Conservation (phyloP, 2,113 vertebrate species). For the Dasypus novemcinctus region DNA sequence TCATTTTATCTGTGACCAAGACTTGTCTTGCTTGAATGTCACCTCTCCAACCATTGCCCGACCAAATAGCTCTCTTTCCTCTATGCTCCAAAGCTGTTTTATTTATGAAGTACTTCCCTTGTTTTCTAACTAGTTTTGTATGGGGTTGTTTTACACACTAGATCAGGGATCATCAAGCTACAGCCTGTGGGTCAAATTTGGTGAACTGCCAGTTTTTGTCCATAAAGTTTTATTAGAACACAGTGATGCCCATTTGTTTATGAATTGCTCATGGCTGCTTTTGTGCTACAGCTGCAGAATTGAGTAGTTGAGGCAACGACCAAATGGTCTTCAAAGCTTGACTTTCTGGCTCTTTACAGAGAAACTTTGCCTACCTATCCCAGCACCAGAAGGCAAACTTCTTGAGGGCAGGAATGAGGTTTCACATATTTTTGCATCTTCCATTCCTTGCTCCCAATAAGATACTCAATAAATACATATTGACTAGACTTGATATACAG, state of each 20-base stretch:
- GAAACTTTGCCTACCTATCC: not conserved
- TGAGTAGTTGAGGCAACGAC: not conserved
- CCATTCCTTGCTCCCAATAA: not conserved
- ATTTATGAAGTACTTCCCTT: not conserved
- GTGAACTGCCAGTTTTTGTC: not conserved
- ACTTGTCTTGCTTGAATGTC: not conserved
- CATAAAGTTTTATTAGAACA: constrained; percentile 43
- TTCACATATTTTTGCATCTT: not conserved
- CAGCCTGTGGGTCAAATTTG: not conserved
- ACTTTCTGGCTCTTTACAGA: not conserved
- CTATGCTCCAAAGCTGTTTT: not conserved
- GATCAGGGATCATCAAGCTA: not conserved
- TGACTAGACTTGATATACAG: not conserved
- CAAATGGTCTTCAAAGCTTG: not conserved
- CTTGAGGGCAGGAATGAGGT: not conserved
- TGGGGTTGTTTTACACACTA: not conserved
- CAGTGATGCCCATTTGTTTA: not conserved
- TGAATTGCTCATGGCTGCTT: not conserved
- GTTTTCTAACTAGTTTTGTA: not conserved
- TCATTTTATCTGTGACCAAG: not conserved
- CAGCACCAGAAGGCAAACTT: not conserved
- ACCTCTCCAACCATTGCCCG: not conserved
- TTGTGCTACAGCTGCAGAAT: not conserved
- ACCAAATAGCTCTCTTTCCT: not conserved
- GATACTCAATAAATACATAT: not conserved